Percentiles rank a stretch among this genome's conserved stretches.
Evolutionary conservation across 2,888 invertebrate species (phyloP).

Genomic region (Peribatodes rhomboidaria): DNA sequence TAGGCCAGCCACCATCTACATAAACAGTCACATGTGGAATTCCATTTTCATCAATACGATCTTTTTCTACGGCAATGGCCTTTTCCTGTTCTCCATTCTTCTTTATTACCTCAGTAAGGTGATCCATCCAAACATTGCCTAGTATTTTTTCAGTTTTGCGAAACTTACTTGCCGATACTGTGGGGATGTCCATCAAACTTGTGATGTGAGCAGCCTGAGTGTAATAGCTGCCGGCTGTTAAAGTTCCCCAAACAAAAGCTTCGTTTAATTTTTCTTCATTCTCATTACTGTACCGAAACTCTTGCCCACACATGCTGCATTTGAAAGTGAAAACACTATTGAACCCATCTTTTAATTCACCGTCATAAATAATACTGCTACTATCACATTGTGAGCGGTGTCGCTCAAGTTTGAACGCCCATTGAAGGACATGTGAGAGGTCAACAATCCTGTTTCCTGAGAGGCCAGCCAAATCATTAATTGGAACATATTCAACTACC

Average conservation of each 20-base stretch:
- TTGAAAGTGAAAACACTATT: conserved; percentile 10
- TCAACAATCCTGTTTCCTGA: conserved; percentile 5
- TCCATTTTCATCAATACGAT: neutral
- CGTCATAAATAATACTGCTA: conserved; percentile 2
- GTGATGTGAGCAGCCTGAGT: conserved; percentile 6
- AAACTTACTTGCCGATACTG: neutral
- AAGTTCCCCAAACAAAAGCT: conserved; percentile 9
- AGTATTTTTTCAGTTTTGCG: neutral
- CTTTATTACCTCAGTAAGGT: neutral
- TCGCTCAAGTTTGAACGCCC: conserved; percentile 13
- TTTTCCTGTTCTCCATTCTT: conserved; percentile 12
- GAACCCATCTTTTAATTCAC: conserved; percentile 5
- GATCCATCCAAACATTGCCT: neutral
- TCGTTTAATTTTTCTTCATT: conserved; percentile 1
- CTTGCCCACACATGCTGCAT: conserved; percentile 9
- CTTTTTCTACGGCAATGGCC: conserved; percentile 6
- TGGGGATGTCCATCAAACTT: conserved; percentile 6
- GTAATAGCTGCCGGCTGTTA: conserved; percentile 7
- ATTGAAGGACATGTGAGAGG: conserved; percentile 7
- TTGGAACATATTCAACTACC: conserved; percentile 1
- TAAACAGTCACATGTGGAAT: neutral
- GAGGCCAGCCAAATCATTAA: neutral
- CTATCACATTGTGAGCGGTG: conserved; percentile 2
- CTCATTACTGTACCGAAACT: conserved; percentile 5
- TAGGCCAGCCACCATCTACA: conserved; percentile 7